Percentiles rank a stretch among this genome's conserved stretches.
Conservation (phyloP, 2,888 invertebrate genomes). For the Leptopterna dolabrata region DNA sequence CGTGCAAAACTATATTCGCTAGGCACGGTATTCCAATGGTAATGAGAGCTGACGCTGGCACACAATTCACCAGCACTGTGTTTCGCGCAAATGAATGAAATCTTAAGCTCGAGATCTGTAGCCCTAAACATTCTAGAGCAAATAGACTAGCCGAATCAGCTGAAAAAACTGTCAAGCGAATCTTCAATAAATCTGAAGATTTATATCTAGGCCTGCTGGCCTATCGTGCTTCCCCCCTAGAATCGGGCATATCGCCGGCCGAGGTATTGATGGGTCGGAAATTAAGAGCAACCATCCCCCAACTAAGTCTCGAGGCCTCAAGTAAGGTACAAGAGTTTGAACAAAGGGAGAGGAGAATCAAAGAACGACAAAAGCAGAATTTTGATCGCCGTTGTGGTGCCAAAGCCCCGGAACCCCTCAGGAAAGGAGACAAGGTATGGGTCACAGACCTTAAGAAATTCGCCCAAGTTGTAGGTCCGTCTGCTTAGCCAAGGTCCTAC, state of each 20-base stretch:
- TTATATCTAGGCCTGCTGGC: neutral
- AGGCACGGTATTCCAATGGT: constrained; percentile 25
- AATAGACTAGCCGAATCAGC: neutral
- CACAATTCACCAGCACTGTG: constrained; percentile 5
- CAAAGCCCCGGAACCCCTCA: neutral
- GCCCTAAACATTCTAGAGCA: constrained; percentile 13
- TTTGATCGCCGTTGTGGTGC: neutral
- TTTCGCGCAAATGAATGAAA: neutral
- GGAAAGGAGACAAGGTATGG: neutral
- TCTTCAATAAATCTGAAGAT: neutral
- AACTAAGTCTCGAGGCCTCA: neutral
- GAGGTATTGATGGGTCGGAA: constrained; percentile 15
- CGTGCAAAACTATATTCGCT: constrained; percentile 10
- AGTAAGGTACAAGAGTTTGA: neutral
- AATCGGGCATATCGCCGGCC: constrained; percentile 13
- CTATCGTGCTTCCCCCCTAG: constrained; percentile 22
- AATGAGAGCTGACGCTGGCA: constrained; percentile 6
- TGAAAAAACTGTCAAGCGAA: constrained; percentile 1
- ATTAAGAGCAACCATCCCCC: constrained; percentile 22
- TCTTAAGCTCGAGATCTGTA: neutral
- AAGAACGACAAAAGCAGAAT: constrained; percentile 16
- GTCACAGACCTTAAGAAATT: neutral
- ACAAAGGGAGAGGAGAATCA: neutral
- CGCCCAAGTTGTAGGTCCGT: neutral
- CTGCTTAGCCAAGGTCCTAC: constrained; percentile 20